These are phyloP conservation scores for Acrocephalus scirpaceus DNA, from an alignment of 2,797 vertebrate genomes.

Conservation along the genomic window DNA sequence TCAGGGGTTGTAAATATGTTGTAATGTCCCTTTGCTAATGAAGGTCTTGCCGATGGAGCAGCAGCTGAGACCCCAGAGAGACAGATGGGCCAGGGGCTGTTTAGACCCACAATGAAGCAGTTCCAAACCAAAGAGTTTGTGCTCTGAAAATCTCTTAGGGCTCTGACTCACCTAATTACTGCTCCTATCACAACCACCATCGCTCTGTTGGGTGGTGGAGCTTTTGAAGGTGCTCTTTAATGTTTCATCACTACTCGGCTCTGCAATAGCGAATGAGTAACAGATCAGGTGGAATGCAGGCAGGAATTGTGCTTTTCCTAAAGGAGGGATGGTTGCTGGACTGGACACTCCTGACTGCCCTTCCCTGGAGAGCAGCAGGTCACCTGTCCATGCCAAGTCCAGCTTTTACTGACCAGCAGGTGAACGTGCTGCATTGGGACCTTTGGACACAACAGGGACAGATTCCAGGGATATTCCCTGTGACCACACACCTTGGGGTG, in stretches of 20 bases:
- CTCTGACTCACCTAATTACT: slow-evolving; percentile 51
- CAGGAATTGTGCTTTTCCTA: neutral
- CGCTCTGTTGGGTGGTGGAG: slow-evolving; percentile 12
- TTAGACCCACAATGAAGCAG: neutral
- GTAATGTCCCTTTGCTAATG: neutral
- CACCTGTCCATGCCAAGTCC: neutral
- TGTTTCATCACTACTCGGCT: slow-evolving; percentile 6
- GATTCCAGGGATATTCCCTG: neutral
- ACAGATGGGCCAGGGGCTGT: neutral
- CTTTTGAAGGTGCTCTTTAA: slow-evolving; percentile 29
- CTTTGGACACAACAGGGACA: rapidly evolving
- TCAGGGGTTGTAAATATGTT: rapidly evolving
- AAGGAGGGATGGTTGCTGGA: neutral
- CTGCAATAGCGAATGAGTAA: slow-evolving; percentile 1
- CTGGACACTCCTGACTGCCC: neutral
- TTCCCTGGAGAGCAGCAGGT: neutral
- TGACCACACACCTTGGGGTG: neutral
- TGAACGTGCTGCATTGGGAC: rapidly evolving
- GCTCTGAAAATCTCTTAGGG: neutral
- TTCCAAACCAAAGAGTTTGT: neutral
- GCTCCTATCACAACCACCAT: neutral
- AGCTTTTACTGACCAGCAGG: neutral
- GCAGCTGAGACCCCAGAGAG: neutral
- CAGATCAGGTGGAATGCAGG: neutral
- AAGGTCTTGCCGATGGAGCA: neutral